Evolutionary conservation across 1,140 invertebrate genomes (phyloP), one percentile per base, ranked within the genome.

Genomic region (Maniola jurtina): DNA sequence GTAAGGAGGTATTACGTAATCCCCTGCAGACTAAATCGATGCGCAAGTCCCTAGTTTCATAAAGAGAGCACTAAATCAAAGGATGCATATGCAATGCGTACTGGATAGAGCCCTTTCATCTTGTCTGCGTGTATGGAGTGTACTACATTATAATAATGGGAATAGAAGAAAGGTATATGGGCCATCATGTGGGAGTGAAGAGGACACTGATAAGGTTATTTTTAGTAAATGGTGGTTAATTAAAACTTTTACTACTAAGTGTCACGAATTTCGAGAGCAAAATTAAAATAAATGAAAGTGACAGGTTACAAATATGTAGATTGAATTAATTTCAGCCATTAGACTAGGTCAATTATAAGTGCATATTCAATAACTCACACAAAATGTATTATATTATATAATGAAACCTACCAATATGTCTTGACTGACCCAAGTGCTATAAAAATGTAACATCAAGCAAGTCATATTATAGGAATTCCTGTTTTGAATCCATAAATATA

Each of bases 51-150:
- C 52, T 34, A 55, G 52, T 55, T 55, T 55, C 52, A 34, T 55
- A 55, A 48, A 48, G 52, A 55, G 52, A 55, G 52, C 25, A 55
- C 52, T 55, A 34, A 55, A 34, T 34, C 33, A 34, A 55, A 33
- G 52, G 52, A 55, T 55, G 52, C 52, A 55, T 55, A 34, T 55
- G 52, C 34, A 55, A 55, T 55, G 52, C 52, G 52, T 55, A 11
- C 52, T 55, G 6, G 48, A n/a, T 48, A n/a, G 52, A 55, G 33
- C 10, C 52, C 52, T 55, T 55, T 55, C 25, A 55, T 55, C 52
- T 55, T 34, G 52, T 55, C 52, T 55, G 33, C 52, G 52, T 34
- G 52, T 55, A 34, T 34, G 5, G 13, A 55, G 33, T 10, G 48
- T 25, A 50, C 14, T 25, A 9, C 48, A 50, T 50, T 45, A 13